Base-by-base conservation (phyloP, 2,113 vertebrate species). In the Carlito syrichta region DNA sequence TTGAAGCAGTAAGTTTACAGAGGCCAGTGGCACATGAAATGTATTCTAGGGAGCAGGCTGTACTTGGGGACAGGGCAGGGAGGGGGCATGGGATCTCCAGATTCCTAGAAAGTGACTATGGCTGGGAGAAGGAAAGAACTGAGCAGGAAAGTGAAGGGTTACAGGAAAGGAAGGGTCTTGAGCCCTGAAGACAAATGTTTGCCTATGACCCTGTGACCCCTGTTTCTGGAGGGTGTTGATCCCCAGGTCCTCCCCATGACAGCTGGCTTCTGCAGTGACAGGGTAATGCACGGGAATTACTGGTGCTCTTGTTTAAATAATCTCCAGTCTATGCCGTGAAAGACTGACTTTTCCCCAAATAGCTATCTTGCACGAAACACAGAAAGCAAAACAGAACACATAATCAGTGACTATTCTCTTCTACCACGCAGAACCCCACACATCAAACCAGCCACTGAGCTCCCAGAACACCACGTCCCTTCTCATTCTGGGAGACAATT, bases 321-420 rank as follows among this genome's bases (percentile, higher is more conserved):
- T 93, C 78, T 94, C 30, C 48, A 62, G 45, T 71, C 90, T 90
- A 8, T 82, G 71, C 79, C 35, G 56, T 73, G 81, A 95, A 89
- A 96, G 56, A 89, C 71, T 97, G 94, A 87, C 92, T 96, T 97
- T 94, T 94, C 88, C 91, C 73, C 78, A 97, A 97, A 97, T 86
- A 97, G 85, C 81, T 84, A 85, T 94, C 89, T 90, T 94, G 77
- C 81, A 76, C 0, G 13, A 94, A 97, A 94, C 12, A 35, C 82
- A 93, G 82, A 96, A 96, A 96, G 93, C 91, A 95, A 96, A 96
- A 91, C 86, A 91, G 95, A 96, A 96, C 96, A 91, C 93, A 76
- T 93, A 96, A 96, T 97, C 96, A 96, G 96, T 45, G 86, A 91
- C 91, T 93, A 63, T 97, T 97, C 91, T 94, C 71, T 89, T 89